Conservation (phyloP, 1,140 invertebrate genomes). For the Augochlora pura region DNA sequence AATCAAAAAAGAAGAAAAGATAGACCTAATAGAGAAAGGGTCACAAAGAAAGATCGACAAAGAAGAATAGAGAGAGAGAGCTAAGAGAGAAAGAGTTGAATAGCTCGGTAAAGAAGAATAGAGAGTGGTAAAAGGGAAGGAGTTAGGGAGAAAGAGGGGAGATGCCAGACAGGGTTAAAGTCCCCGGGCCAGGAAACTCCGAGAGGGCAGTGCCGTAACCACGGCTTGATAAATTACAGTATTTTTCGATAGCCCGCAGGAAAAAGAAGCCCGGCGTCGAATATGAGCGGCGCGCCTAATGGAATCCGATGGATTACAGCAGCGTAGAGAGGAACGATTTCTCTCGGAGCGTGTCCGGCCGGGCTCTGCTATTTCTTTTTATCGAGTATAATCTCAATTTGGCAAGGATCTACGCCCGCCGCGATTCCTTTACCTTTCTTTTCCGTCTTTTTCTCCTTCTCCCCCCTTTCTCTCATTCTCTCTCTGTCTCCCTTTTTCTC, state of each 20-base stretch:
- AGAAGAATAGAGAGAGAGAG: no score
- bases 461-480: no score
- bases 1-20: no score
- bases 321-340: constrained; percentile 41
- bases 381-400: constrained; percentile 47
- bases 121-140: no score
- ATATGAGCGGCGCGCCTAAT: constrained; percentile 52
- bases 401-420: constrained; percentile 35
- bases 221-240: constrained; percentile 56
- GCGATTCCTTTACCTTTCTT: background rate
- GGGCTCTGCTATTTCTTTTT: constrained; percentile 12
- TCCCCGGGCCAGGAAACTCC: constrained; percentile 28
- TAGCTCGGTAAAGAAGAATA: no score
- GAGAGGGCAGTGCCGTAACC: constrained; percentile 39
- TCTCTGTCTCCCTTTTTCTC: background rate
- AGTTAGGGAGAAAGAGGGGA: background rate
- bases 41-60: no score
- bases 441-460: background rate
- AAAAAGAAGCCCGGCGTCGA: constrained; percentile 35
- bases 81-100: no score
- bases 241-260: constrained; percentile 51
- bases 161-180: constrained; percentile 49
- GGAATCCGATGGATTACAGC: constrained; percentile 61
- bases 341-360: constrained; percentile 17
- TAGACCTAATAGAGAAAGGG: no score